Base-by-base conservation (phyloP, 2,113 vertebrate species). In the Macquaria ambigua region DNA sequence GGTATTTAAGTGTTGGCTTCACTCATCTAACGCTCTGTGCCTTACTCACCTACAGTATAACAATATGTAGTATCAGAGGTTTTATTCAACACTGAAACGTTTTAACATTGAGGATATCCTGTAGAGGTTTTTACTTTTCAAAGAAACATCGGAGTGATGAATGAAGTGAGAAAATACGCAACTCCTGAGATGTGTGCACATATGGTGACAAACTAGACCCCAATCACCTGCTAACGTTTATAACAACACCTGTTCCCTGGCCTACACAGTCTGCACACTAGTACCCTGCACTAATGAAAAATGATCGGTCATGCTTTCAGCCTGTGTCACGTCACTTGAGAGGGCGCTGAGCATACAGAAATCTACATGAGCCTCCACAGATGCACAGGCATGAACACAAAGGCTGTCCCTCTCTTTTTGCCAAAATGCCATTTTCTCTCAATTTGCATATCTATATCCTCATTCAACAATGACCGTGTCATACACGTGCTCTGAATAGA, bases 371-470 rank as follows among this genome's bases (percentile, higher is more conserved):
- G 72, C 14, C 48, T 72, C 16, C 23, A 43, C 62, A 78, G 28
- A 71, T 64, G 72, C 72, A 58, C 37, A 28, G 7, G 56, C 63
- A 56, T 62, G 16, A 25, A 39, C 34, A 66, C 39, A 10, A 20
- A 50, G 21, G 11, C n/a, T 34, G 2, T 9, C 11, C 5, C 20
- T 11, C n/a, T 68, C 18, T 12, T 48, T 58, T 82, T 50, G 16
- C 46, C 67, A 73, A 85, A 77, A 83, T 59, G 28, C n/a, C 50
- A 67, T 63, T 77, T 56, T 74, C 34, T 31, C 14, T 55, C 14
- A 20, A 79, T 87, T 85, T 59, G 58, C 74, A 82, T 75, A 37
- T 53, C 25, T 62, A 52, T 37, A 79, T 55, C 7, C 8, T 74
- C 58, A 50, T 56, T 7, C 15, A 55, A 46, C 58, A 77, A 68